Conservation (phyloP, 2,113 vertebrate species). For the Psittacara wagleri region DNA sequence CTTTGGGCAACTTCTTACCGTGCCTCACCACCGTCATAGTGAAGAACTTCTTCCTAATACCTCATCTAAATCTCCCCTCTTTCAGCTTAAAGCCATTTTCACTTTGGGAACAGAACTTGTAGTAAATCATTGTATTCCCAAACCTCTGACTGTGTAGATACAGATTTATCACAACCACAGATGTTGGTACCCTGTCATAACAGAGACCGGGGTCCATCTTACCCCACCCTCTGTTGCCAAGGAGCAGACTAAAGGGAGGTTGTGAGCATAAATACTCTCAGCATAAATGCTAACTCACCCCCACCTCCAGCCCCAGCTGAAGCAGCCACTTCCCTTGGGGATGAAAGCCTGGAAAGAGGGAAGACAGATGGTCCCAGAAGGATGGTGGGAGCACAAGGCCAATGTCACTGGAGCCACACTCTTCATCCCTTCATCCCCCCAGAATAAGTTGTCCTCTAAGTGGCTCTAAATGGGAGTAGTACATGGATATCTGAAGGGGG, state of each 20-base stretch:
- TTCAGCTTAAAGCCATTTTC: neutral
- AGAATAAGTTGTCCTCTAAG: neutral
- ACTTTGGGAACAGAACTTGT: neutral
- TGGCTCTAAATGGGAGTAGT: neutral
- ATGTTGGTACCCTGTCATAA: neutral
- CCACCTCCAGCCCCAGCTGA: neutral
- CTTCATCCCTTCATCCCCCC: too few relatives aligned
- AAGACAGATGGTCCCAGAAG: neutral
- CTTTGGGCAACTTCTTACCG: neutral
- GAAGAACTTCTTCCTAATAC: neutral
- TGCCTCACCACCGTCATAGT: neutral
- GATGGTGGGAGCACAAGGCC: fast-evolving
- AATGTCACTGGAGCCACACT: fast-evolving
- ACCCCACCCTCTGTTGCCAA: neutral
- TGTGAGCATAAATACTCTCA: neutral
- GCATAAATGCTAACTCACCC: neutral
- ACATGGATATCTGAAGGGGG: neutral
- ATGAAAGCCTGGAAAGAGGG: neutral
- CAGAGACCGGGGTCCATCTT: neutral
- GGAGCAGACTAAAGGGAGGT: neutral
- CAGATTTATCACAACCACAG: neutral
- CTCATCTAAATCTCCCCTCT: neutral
- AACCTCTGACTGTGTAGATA: neutral
- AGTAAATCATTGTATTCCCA: neutral
- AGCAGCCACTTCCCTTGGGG: neutral